phyloP scores from a whole-genome alignment of 2,113 vertebrate species.

The Pongo abelii region DNA sequence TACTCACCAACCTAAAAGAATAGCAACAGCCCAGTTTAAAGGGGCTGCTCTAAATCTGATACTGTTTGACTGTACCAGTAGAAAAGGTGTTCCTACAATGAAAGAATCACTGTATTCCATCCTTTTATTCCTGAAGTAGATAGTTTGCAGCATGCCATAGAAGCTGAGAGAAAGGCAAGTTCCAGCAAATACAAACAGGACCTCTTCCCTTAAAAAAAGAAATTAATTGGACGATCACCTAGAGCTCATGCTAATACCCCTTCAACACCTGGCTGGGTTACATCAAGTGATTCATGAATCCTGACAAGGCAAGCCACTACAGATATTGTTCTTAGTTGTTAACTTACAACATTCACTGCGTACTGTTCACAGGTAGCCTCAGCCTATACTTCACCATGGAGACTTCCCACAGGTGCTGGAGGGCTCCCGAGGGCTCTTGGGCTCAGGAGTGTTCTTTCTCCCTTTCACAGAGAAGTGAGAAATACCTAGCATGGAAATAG shows the following conservation, averaged over 20 bases:
- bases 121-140: neutral
- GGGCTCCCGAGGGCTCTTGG: conserved; percentile 57
- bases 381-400: conserved; percentile 81
- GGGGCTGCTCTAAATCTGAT: neutral
- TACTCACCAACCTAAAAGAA: neutral
- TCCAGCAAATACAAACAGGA: neutral
- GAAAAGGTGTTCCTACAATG: neutral
- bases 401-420: conserved; percentile 68
- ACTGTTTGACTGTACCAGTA: neutral
- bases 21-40: rapidly evolving
- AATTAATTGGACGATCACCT: conserved; percentile 42
- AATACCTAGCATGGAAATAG: conserved; percentile 55
- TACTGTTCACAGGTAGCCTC: conserved; percentile 69
- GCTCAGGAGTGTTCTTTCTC: conserved; percentile 66
- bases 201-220: neutral
- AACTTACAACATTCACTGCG: conserved; percentile 89
- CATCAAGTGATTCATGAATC: neutral
- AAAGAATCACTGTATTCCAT: neutral
- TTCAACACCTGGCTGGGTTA: neutral
- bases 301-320: neutral
- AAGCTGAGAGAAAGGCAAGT: conserved; percentile 23
- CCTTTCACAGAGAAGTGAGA: conserved; percentile 75
- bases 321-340: neutral
- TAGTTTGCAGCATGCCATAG: neutral
- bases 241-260: neutral